Base-by-base conservation (phyloP, 2,888 invertebrate genomes). In the Selenia dentaria region DNA sequence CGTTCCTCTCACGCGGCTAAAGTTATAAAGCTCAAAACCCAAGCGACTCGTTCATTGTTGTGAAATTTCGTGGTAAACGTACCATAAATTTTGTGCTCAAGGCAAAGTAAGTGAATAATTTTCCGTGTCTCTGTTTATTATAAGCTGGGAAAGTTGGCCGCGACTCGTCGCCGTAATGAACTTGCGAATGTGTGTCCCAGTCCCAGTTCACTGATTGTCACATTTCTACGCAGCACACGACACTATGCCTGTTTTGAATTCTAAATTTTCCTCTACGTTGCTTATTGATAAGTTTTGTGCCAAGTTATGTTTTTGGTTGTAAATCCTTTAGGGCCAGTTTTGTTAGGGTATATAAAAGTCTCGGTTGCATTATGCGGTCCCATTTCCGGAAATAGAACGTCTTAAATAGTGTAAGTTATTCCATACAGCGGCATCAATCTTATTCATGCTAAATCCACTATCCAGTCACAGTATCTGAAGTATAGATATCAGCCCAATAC, bases 51-150 rank as follows among this genome's bases (percentile, higher is more conserved):
- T 85, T 83, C 82, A 84, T 84, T 86, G 83, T 81, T 70, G 78
- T 74, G 79, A 83, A 84, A 84, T 83, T 81, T 83, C 72, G 83
- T 77, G 81, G 86, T 83, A 80, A 85, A 79, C 79, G 81, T 83
- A 82, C 84, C 84, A 87, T 87, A 88, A 87, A 88, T 87, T 87
- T 81, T 71, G 68, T 74, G 76, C 80, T 82, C 79, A 73, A 77
- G 73, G 63, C 74, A 78, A 88, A 87, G 84, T 88, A 86, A 77
- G 78, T 77, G 85, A 87, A 87, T 87, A 87, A 88, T 87, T 86
- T 83, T 83, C 83, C 79, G 77, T 86, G 85, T 87, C 84, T 86
- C 86, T 87, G 88, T 86, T 86, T 85, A 86, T 86, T 85, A 83
- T 87, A 82, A 82, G 80, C 84, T 68, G 69, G 70, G 67, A 71